Base-by-base conservation (phyloP, 1,140 invertebrate species). In the Penaeus indicus region DNA sequence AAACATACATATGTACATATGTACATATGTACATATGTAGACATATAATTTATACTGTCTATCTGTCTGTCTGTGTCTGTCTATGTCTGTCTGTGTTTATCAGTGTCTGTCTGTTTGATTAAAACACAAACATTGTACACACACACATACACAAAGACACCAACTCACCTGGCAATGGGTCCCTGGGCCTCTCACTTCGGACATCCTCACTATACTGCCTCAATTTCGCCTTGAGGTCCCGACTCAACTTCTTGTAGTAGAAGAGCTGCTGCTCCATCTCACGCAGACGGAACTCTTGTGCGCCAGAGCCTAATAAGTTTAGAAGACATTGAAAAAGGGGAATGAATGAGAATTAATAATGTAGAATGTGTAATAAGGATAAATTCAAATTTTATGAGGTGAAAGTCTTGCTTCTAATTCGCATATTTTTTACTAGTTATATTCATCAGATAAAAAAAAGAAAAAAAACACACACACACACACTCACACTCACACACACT, bases 251-350 rank as follows among this genome's bases (percentile, higher is more conserved):
- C 91, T 93, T 93, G 90, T 93, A 93, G 87, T 93, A 93, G 84
- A 92, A 92, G 25, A 93, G 88, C n/a, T 93, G 93, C 88, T 93
- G 93, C 82, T 93, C 93, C 85, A 93, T 90, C 81, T 92, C 92
- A 3, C 85, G 81, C 7, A 91, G 63, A 19, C 86, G 84, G 47
- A 85, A 64, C 64, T 90, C 90, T 63, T 86, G 89, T 64, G 85
- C 89, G n/a, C 89, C 89, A 32, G 84, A 86, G 18, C 89, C 89
- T 90, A 61, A 64, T 7, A n/a, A 27, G 5, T 18, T 21, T 47
- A 27, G 38, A 32, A 75, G 69, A 75, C 13, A 13, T 54, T 54
- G 47, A 10, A 54, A 13, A 54, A 54, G 13, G 11, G 54, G 1
- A 54, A 16, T 13, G 54, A 13, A 54, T 47, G 54, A 16, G 11